phyloP scores from a whole-genome alignment of 2,888 invertebrate genomes.

The Chymomyza amoena region DNA sequence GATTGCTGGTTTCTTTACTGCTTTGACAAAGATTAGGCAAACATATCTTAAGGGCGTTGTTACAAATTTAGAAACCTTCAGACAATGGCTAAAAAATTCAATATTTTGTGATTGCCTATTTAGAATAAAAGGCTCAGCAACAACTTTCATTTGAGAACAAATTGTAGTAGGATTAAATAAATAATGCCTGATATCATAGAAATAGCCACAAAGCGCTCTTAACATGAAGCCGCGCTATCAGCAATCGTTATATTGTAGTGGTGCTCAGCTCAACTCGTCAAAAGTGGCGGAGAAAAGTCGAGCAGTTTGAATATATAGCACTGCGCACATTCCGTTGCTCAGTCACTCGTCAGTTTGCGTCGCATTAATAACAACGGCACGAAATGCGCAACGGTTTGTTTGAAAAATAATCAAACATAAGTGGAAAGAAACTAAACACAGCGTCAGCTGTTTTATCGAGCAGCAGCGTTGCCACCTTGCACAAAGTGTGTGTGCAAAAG shows the following conservation, averaged over 20 bases:
- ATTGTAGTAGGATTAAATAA: background rate
- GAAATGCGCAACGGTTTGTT: constrained; percentile 9
- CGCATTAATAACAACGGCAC: background rate
- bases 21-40: too few relatives aligned
- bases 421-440: background rate
- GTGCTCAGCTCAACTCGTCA: too few relatives aligned
- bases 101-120: background rate
- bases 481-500: constrained; percentile 39
- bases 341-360: constrained; percentile 1
- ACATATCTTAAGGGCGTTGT: too few relatives aligned
- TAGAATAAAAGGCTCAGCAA: too few relatives aligned
- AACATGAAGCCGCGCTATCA: background rate
- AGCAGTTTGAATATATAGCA: constrained; percentile 30
- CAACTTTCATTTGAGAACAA: too few relatives aligned
- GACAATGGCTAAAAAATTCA: background rate
- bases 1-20: too few relatives aligned
- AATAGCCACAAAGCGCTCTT: background rate
- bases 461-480: constrained; percentile 19
- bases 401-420: background rate
- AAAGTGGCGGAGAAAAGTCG: background rate
- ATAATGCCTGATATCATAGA: background rate
- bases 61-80: too few relatives aligned
- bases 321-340: background rate
- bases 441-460: background rate
- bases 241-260: background rate